Evolutionary conservation across 2,888 invertebrate genomes (phyloP).

Genomic region (Phanerotoma sp.): DNA sequence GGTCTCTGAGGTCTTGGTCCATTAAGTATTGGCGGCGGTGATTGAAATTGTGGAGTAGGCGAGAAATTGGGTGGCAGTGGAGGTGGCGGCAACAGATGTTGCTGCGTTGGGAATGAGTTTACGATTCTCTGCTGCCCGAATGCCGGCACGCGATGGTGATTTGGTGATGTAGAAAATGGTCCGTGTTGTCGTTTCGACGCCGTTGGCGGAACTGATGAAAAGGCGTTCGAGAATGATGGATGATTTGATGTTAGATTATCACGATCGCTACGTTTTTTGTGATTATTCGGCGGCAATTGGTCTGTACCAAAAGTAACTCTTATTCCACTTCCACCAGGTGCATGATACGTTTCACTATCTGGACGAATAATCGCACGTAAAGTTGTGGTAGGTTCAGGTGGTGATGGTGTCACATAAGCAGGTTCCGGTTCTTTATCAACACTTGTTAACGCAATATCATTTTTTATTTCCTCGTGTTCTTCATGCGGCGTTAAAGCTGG

Average conservation of each 20-base stretch:
- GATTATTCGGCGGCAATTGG: slow-evolving; percentile 53
- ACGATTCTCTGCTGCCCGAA: slow-evolving; percentile 53
- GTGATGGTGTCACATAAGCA: slow-evolving; percentile 59
- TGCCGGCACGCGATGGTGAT: slow-evolving; percentile 49
- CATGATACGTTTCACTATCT: slow-evolving; percentile 80
- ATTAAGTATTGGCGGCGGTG: slow-evolving; percentile 28
- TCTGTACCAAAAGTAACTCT: slow-evolving; percentile 80
- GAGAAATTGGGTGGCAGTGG: slow-evolving; percentile 45
- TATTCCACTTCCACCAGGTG: slow-evolving; percentile 70
- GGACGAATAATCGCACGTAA: slow-evolving; percentile 82
- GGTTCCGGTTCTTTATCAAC: slow-evolving; percentile 63
- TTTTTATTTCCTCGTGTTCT: slow-evolving; percentile 62
- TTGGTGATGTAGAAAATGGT: slow-evolving; percentile 49
- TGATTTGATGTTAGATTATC: slow-evolving; percentile 30
- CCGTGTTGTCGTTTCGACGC: slow-evolving; percentile 54
- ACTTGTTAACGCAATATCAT: slow-evolving; percentile 28
- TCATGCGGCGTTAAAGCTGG: slow-evolving; percentile 75
- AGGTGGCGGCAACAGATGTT: slow-evolving; percentile 51
- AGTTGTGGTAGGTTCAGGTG: slow-evolving; percentile 71
- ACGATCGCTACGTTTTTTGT: slow-evolving; percentile 50
- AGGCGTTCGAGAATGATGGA: slow-evolving; percentile 20
- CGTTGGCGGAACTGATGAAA: slow-evolving; percentile 37
- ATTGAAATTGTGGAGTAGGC: slow-evolving; percentile 34
- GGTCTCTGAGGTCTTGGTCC: slow-evolving; percentile 43
- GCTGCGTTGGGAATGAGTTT: slow-evolving; percentile 53